Evolutionary conservation across 2,888 invertebrate species (phyloP), one percentile per base, ranked within the genome.

Genomic region (Cotesia congregata): DNA sequence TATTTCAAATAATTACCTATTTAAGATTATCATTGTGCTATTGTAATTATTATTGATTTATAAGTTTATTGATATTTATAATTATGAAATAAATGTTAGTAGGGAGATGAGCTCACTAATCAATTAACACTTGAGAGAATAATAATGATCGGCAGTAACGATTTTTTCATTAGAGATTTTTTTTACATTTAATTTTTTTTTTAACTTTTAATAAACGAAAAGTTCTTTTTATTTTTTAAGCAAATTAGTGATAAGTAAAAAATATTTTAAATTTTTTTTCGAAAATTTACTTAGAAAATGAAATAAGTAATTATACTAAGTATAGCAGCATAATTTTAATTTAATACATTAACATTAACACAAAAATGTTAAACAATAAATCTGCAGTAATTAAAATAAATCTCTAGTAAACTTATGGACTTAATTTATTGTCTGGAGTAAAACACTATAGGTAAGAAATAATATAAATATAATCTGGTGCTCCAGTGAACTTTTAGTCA

Each of bases 401-500:
- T 50, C 7, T 12, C 30, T 30, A 2, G 30, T 30, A 30, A 30
- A 50, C 4, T 50, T 3, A 50, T 50, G 30, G 30, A 30, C 12
- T 50, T 50, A 50, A 50, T 50, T 50, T 50, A 50, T 50, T 50
- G 30, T 30, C 30, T 30, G 3, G 30, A 30, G 30, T 30, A 30
- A 30, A 30, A 30, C 3, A 50, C 50, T 50, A 9, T 12, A 50
- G 12, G 50, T 12, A 38, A 64, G 12, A 41, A 67, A 59, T n/a
- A 67, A 59, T 30, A 30, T 30, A 30, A 30, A 30, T 30, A 30
- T 74, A 12, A 50, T 73, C 85, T 85, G 85, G 87, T 87, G 88
- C 88, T 88, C 88, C 83, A 87, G 86, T 88, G 88, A 89, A 88
- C 89, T 89, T 89, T 88, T 87, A 88, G 88, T 88, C 88, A 89